phyloP scores from a whole-genome alignment of 2,888 invertebrate species.

The Alloplasta piceator region DNA sequence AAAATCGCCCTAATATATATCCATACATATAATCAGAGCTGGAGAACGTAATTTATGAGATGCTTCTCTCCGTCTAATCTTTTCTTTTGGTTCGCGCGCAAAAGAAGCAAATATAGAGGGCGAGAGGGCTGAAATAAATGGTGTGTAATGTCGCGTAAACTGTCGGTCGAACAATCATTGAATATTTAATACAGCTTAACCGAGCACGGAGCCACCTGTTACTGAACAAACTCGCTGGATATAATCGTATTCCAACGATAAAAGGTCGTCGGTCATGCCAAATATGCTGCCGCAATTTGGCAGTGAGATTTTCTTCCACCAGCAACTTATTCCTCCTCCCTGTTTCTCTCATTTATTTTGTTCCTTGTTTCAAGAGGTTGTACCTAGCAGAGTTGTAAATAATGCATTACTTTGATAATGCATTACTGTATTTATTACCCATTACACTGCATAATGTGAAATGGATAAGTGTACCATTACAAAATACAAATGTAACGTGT shows the following conservation, averaged over 20 bases:
- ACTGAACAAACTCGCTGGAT: constrained; percentile 28
- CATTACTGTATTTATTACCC: too few relatives aligned
- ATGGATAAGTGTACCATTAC: too few relatives aligned
- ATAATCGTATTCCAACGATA: constrained; percentile 12
- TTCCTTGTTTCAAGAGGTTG: constrained; percentile 2
- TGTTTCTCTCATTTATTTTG: not conserved
- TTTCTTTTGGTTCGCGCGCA: not conserved
- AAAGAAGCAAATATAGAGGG: not conserved
- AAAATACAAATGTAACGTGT: too few relatives aligned
- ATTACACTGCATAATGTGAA: too few relatives aligned
- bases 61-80: not conserved
- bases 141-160: constrained; percentile 11
- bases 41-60: not conserved
- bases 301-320: constrained; percentile 3
- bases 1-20: too few relatives aligned
- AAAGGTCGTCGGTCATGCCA: constrained; percentile 44
- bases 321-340: constrained; percentile 8
- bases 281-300: constrained; percentile 30
- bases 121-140: not conserved
- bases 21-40: not conserved
- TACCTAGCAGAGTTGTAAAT: too few relatives aligned
- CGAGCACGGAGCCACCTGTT: constrained; percentile 51
- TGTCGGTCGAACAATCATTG: constrained; percentile 47
- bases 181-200: constrained; percentile 42
- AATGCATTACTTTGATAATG: too few relatives aligned